These are phyloP conservation scores for Plutella xylostella DNA, from an alignment of 2,888 invertebrate genomes.

Conservation along the genomic window DNA sequence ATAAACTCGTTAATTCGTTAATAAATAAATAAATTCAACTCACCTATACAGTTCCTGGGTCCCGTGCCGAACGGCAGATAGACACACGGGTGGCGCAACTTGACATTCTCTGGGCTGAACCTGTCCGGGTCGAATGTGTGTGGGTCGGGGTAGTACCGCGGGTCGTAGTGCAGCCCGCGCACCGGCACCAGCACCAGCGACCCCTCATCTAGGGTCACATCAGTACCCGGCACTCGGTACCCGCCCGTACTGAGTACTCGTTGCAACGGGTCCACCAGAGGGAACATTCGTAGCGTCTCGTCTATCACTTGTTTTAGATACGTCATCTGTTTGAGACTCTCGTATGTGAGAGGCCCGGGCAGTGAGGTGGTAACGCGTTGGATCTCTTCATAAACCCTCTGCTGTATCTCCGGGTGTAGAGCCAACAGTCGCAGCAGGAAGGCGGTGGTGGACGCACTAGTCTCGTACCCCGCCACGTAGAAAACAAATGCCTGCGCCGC, in stretches of 20 bases:
- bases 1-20: no score
- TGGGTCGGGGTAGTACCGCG: slow-evolving; percentile 18
- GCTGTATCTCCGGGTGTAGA: slow-evolving; percentile 12
- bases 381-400: slow-evolving; percentile 9
- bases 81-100: slow-evolving; percentile 14
- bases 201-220: slow-evolving; percentile 15
- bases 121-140: slow-evolving; percentile 21
- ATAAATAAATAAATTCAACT: no score
- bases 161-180: slow-evolving; percentile 18
- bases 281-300: slow-evolving; percentile 16
- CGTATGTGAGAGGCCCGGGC: slow-evolving; percentile 5
- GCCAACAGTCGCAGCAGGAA: slow-evolving; percentile 25
- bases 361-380: neutral
- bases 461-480: slow-evolving; percentile 28
- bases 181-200: slow-evolving; percentile 10
- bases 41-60: slow-evolving; percentile 19
- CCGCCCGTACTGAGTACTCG: slow-evolving; percentile 3
- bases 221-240: slow-evolving; percentile 16
- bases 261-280: slow-evolving; percentile 14
- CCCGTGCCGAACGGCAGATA: slow-evolving; percentile 20
- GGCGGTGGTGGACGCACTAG: slow-evolving; percentile 26
- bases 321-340: slow-evolving; percentile 9
- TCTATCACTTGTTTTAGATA: slow-evolving; percentile 14
- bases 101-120: slow-evolving; percentile 18
- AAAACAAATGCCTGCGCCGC: slow-evolving; percentile 19